Evolutionary conservation across 2,113 vertebrate genomes (phyloP).

Genomic region (Tichodroma muraria): DNA sequence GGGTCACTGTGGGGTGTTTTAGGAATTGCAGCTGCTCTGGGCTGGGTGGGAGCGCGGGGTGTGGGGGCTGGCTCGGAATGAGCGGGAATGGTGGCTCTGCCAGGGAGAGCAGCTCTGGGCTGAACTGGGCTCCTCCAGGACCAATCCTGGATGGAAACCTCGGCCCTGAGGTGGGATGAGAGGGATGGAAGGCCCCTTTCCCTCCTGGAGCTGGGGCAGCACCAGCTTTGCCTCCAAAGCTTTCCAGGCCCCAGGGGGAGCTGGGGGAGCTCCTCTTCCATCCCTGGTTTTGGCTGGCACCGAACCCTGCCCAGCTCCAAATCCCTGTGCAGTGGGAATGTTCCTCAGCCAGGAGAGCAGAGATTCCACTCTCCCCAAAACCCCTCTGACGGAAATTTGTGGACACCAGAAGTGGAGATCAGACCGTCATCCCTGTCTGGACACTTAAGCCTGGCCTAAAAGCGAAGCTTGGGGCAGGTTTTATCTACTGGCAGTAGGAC

Average conservation of each 20-base stretch:
- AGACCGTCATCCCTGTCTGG: background rate
- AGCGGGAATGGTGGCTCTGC: background rate
- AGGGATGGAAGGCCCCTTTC: background rate
- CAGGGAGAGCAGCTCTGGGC: background rate
- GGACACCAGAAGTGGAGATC: background rate
- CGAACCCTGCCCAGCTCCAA: background rate
- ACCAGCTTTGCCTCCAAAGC: background rate
- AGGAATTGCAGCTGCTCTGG: background rate
- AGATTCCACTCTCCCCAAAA: background rate
- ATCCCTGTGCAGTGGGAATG: too few relatives aligned
- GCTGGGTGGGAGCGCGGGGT: background rate
- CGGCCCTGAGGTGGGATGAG: background rate
- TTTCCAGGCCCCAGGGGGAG: background rate
- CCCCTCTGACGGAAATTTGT: background rate
- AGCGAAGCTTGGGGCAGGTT: background rate
- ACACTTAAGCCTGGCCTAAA: background rate
- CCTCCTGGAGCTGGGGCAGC: background rate
- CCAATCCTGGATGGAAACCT: background rate
- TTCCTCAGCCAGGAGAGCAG: background rate
- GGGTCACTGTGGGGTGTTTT: too few relatives aligned
- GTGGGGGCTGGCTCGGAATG: too few relatives aligned
- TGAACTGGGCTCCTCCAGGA: background rate
- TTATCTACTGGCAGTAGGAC: background rate
- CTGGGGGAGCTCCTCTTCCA: background rate
- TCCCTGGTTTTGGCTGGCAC: background rate